These are phyloP conservation scores for Heliocidaris erythrogramma DNA, from an alignment of 35 echinoderm and acorn worm species.

Conservation along the genomic window DNA sequence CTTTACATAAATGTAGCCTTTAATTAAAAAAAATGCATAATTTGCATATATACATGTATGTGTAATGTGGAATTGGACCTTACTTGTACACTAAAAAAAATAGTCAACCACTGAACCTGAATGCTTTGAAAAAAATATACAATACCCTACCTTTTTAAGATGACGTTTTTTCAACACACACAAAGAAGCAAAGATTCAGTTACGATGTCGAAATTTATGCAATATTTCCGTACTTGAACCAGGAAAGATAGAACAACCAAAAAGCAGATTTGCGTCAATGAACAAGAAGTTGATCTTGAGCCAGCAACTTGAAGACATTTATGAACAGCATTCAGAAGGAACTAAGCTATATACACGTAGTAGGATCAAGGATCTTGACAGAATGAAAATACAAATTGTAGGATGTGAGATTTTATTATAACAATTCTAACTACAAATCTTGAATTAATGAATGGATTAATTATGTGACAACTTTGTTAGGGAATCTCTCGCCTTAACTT, in stretches of 20 bases:
- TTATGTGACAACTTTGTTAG: neutral
- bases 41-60: neutral
- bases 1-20: too few species aligned
- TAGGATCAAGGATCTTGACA: neutral
- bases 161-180: neutral
- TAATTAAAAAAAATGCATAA: too few species aligned
- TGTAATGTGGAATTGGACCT: too few species aligned
- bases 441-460: neutral
- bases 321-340: neutral
- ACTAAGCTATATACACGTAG: neutral
- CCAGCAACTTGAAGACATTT: neutral
- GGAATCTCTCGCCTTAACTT: neutral
- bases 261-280: neutral
- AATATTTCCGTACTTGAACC: neutral
- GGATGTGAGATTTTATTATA: neutral
- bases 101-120: neutral
- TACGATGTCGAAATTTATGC: too few species aligned
- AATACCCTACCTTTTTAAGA: neutral
- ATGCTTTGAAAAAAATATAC: neutral
- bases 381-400: neutral
- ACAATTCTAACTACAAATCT: neutral
- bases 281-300: neutral
- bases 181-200: neutral
- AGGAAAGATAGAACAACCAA: too few species aligned
- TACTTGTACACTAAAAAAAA: neutral